Evolutionary conservation across 2,888 invertebrate genomes (phyloP), one percentile per base, ranked within the genome.

Genomic region (Heliconius ethilla): DNA sequence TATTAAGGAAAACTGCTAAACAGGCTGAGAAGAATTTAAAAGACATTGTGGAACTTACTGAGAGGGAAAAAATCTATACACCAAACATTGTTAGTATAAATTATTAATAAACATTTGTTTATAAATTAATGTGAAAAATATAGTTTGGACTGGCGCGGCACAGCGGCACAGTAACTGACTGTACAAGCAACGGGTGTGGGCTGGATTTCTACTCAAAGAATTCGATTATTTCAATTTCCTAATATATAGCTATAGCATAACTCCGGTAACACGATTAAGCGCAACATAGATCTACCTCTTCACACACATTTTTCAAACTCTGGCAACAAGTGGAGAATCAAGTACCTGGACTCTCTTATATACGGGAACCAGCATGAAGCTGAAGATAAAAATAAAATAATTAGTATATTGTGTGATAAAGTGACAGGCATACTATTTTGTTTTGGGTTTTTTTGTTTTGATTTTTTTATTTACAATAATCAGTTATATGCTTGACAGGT

Each of bases 41-140:
- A 81, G 95, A 95, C 77, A 89, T 96, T 25, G 89, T 94, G 75
- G 95, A 95, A 83, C 94, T 95, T 80, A 96, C 96, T 2, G 93
- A 94, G 75, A 88, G 96, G 81, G 96, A 96, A 86, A 96, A 95
- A 79, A 93, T 95, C 75, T 89, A 93, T 79, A 82, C 89, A 10
- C 91, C 92, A 25, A 88, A 87, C 75, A 92, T 94, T 83, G 95
- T 95, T 86, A 89, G 78, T 40, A 25, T 70, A 59, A 22, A 55
- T 55, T 22, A 55, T 55, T 55, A 7, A 55, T 9, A 55, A 55
- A 55, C 7, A 0, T 55, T 22, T 55, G 22, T 55, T 55, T 55
- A 59, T 59, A 59, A 59, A 59, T 59, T 11, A 59, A n/a, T n/a
- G 10, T n/a, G 22, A 22, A 55, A 55, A 55, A n/a, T 59, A n/a